Evolutionary conservation across 30 jellyfish, hydroid and myxozoan species (phyloP).

Genomic region (Turritopsis rubra): DNA sequence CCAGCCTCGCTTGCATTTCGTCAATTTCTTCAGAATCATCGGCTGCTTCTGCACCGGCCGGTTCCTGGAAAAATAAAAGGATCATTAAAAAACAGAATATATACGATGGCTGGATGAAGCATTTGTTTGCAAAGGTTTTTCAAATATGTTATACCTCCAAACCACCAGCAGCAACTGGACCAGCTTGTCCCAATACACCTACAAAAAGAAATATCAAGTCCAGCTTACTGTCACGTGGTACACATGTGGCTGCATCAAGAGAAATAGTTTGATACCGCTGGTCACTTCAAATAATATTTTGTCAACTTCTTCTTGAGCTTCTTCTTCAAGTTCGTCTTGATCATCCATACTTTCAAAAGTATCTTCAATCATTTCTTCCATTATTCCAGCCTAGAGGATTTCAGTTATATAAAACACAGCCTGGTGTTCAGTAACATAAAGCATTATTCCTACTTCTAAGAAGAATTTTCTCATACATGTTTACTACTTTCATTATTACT

Average conservation of each 20-base stretch:
- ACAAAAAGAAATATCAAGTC: background rate
- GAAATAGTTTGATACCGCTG: constrained; percentile 56
- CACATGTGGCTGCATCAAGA: no score
- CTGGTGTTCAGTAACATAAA: background rate
- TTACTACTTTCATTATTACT: no score
- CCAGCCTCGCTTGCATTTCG: constrained; percentile 96
- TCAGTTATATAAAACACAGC: background rate
- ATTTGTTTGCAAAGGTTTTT: background rate
- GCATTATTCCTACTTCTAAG: no score
- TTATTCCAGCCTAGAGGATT: constrained; percentile 88
- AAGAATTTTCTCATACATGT: no score
- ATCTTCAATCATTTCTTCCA: constrained; percentile 95
- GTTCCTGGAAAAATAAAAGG: constrained; percentile 31
- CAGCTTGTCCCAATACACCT: constrained; percentile 92
- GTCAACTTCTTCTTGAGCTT: constrained; percentile 98
- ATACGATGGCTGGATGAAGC: background rate
- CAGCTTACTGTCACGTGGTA: no score
- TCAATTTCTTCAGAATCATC: constrained; percentile 72
- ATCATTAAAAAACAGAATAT: background rate
- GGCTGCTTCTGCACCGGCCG: constrained; percentile 58
- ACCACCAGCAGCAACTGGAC: constrained; percentile 68
- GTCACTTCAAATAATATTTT: constrained; percentile 87
- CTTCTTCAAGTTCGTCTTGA: constrained; percentile 91
- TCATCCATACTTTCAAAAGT: constrained; percentile 92
- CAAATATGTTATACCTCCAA: constrained; percentile 44